Percentiles rank a stretch among this genome's conserved stretches.
Evolutionary conservation across 2,888 invertebrate genomes (phyloP).

Genomic region (Gasteruption jaculator): DNA sequence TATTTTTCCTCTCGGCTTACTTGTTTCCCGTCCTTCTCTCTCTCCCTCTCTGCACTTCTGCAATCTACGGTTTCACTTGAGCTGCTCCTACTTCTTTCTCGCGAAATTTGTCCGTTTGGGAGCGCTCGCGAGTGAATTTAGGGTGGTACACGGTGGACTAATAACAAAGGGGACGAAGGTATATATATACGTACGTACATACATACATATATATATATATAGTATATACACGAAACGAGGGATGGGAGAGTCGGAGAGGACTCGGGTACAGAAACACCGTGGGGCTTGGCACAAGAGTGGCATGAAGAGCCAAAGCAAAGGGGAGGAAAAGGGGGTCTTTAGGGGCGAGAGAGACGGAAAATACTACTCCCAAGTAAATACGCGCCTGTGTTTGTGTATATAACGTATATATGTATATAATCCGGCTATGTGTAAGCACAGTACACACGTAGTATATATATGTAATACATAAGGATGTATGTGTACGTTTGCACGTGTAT

Average conservation of each 20-base stretch:
- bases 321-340: slow-evolving; percentile 14
- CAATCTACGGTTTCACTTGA: slow-evolving; percentile 7
- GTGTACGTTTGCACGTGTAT: too few species aligned
- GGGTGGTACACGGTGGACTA: slow-evolving; percentile 40
- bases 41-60: slow-evolving; percentile 3
- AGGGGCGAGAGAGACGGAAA: slow-evolving; percentile 11
- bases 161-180: slow-evolving; percentile 38
- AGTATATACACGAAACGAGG: slow-evolving; percentile 2
- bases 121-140: slow-evolving; percentile 44
- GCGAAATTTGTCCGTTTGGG: slow-evolving; percentile 36
- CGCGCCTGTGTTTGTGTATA: too few species aligned
- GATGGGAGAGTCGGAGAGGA: slow-evolving; percentile 15
- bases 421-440: too few species aligned
- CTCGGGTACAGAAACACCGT: slow-evolving; percentile 17
- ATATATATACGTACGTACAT: background rate
- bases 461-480: too few species aligned
- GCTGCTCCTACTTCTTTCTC: slow-evolving; percentile 13
- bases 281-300: slow-evolving; percentile 12
- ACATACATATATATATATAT: slow-evolving; percentile 1
- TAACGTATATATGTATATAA: too few species aligned
- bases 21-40: slow-evolving; percentile 2
- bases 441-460: too few species aligned
- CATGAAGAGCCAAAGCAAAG: slow-evolving; percentile 9
- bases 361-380: too few species aligned
- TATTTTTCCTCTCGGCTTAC: slow-evolving; percentile 5